Conservation (phyloP, 2,113 vertebrate species). For the Nematolebias whitei region DNA sequence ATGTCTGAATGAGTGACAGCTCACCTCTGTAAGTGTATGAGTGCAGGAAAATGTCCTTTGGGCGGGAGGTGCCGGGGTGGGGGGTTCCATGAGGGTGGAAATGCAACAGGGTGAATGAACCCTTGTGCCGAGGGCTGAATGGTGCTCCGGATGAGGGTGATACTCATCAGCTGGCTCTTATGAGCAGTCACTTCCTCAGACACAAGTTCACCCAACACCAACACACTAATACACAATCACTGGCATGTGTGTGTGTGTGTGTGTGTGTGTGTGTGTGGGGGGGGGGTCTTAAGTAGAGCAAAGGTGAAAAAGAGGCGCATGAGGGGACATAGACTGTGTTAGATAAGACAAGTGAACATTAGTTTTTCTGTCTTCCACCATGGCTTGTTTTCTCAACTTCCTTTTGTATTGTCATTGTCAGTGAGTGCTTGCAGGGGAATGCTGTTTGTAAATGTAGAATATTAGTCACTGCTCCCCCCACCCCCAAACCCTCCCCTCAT, state of each 20-base stretch:
- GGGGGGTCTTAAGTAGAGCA: constrained; percentile 26
- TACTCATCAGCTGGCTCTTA: constrained; percentile 72
- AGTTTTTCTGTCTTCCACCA: background rate
- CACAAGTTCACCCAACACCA: constrained; percentile 37
- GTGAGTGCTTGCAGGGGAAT: constrained; percentile 18
- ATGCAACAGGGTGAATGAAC: constrained; percentile 67
- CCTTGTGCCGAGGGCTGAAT: constrained; percentile 76
- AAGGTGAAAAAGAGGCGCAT: constrained; percentile 36
- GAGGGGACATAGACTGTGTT: constrained; percentile 1
- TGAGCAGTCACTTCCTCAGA: constrained; percentile 68
- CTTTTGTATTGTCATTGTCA: constrained; percentile 30
- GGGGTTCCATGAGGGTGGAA: constrained; percentile 56
- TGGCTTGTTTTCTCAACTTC: background rate
- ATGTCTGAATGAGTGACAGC: constrained; percentile 56
- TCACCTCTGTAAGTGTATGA: constrained; percentile 49
- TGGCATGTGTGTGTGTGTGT: constrained; percentile 25
- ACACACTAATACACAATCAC: constrained; percentile 1
- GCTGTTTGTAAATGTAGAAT: constrained; percentile 55
- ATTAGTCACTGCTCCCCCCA: constrained; percentile 68
- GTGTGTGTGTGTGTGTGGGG: background rate
- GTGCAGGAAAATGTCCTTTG: constrained; percentile 41
- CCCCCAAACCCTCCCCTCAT: constrained; percentile 25
- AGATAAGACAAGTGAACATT: background rate
- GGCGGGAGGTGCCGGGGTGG: constrained; percentile 9
- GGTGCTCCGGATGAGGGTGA: constrained; percentile 73